Conservation (phyloP, 2,888 invertebrate species). For the Nipponacmea schrenckii region DNA sequence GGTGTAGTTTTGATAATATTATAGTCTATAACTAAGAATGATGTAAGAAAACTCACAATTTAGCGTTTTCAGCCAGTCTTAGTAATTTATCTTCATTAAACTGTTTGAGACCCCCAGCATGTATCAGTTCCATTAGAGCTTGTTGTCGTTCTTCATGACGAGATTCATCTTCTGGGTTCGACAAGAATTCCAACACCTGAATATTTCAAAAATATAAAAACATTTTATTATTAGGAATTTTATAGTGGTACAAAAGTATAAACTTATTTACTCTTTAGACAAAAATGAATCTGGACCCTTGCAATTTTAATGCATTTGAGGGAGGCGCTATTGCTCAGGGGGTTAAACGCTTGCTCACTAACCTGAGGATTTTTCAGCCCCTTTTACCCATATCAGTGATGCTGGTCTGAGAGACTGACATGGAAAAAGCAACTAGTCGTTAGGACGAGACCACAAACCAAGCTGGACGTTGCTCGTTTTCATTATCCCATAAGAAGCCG, state of each 20-base stretch:
- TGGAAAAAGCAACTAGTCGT: no score
- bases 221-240: not conserved
- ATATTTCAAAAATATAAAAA: constrained; percentile 3
- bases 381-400: no score
- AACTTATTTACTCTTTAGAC: not conserved
- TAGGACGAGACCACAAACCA: no score
- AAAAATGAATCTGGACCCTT: not conserved
- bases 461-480: no score
- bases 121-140: constrained; percentile 78
- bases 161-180: constrained; percentile 67
- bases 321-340: no score
- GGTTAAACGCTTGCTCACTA: no score
- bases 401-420: no score
- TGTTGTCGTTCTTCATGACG: constrained; percentile 77
- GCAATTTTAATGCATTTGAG: no score
- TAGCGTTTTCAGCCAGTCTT: constrained; percentile 74
- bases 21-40: not conserved
- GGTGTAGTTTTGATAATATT: no score
- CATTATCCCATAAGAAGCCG: no score
- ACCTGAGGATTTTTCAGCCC: no score
- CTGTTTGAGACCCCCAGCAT: constrained; percentile 72
- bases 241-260: not conserved
- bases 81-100: constrained; percentile 74
- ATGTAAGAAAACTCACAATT: constrained; percentile 71
- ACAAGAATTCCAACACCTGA: constrained; percentile 71